Conservation (phyloP, 2,113 vertebrate genomes). For the Monopterus albus region DNA sequence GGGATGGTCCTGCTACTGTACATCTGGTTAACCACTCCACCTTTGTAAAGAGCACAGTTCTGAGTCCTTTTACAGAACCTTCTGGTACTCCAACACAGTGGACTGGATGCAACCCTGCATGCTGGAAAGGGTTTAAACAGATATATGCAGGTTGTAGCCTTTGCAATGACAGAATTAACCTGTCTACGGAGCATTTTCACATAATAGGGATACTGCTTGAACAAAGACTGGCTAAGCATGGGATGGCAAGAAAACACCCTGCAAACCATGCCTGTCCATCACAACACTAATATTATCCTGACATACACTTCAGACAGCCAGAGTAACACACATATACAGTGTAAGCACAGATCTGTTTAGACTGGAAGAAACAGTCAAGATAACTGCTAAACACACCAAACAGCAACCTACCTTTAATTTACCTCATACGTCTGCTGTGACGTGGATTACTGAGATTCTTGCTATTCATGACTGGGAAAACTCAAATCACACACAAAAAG, state of each 20-base stretch:
- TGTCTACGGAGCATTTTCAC: constrained; percentile 1
- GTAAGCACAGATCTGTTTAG: constrained; percentile 1
- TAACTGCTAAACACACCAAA: neutral
- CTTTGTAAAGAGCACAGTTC: too few relatives aligned
- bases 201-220: constrained; percentile 14
- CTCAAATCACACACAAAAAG: too few relatives aligned
- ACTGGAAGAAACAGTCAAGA: neutral
- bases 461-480: too few relatives aligned
- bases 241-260: constrained; percentile 27
- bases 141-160: too few relatives aligned
- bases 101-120: too few relatives aligned
- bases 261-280: constrained; percentile 36
- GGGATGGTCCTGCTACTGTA: too few relatives aligned
- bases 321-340: constrained; percentile 10
- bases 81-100: too few relatives aligned
- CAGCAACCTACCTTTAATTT: constrained; percentile 5
- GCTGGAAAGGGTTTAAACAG: too few relatives aligned
- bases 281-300: constrained; percentile 45
- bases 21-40: too few relatives aligned
- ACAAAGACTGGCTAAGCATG: constrained; percentile 14
- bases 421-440: neutral
- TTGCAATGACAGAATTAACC: neutral
- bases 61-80: too few relatives aligned
- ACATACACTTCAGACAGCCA: constrained; percentile 36
- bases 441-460: constrained; percentile 6